Evolutionary conservation across 2,888 invertebrate genomes (phyloP).

Genomic region (Volucella inanis): DNA sequence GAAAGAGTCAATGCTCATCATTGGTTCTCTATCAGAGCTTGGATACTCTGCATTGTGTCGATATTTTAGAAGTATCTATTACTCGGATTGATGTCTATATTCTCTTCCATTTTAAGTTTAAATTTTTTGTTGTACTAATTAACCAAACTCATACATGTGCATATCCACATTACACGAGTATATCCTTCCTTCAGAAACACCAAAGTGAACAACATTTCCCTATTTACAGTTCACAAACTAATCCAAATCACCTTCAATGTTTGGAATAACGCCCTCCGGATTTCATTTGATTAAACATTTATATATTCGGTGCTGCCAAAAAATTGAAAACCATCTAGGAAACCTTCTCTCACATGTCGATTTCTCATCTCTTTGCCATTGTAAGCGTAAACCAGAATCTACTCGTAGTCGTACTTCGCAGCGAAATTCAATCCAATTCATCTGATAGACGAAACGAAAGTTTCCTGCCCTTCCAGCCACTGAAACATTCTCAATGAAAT

Average conservation of each 20-base stretch:
- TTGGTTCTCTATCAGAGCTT: no score
- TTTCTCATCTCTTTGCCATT: constrained; percentile 43
- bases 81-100: no score
- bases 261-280: constrained; percentile 52
- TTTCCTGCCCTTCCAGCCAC: background rate
- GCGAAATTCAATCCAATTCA: constrained; percentile 64
- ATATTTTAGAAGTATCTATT: no score
- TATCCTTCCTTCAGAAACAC: no score
- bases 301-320: constrained; percentile 9
- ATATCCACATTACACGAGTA: no score
- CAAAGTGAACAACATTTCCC: no score
- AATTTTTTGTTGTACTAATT: no score
- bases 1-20: no score
- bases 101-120: no score
- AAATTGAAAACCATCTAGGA: background rate
- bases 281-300: constrained; percentile 61
- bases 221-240: constrained; percentile 17
- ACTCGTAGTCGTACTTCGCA: constrained; percentile 27
- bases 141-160: no score
- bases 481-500: constrained; percentile 60
- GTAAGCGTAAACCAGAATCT: constrained; percentile 39
- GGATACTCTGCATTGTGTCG: no score
- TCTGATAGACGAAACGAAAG: background rate
- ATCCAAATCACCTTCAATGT: constrained; percentile 47
- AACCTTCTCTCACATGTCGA: constrained; percentile 52